Conservation (phyloP, 1,140 invertebrate species). For the Dendrolimus kikuchii region DNA sequence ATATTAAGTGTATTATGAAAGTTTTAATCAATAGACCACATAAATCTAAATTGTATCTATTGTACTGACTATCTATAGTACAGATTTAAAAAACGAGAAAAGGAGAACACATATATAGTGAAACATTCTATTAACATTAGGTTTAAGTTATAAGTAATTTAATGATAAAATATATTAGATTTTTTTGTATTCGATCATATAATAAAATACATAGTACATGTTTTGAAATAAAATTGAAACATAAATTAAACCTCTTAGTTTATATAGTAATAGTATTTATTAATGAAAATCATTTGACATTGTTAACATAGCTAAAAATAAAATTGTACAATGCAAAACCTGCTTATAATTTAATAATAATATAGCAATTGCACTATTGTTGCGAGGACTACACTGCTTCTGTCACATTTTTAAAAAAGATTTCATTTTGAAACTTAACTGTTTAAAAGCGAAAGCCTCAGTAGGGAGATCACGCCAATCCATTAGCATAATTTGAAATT, state of each 20-base stretch:
- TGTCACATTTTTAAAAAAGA: constrained; percentile 49
- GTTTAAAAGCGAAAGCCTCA: constrained; percentile 35
- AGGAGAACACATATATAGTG: constrained; percentile 15
- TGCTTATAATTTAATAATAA: constrained; percentile 66
- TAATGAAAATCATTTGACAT: constrained; percentile 65
- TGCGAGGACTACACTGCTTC: constrained; percentile 67
- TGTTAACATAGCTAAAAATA: constrained; percentile 68
- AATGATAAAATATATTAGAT: too few relatives aligned
- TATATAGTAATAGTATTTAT: constrained; percentile 63
- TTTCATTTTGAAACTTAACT: constrained; percentile 46
- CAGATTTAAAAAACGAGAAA: constrained; percentile 19
- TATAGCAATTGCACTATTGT: constrained; percentile 70
- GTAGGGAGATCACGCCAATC: constrained; percentile 50
- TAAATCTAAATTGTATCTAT: constrained; percentile 44
- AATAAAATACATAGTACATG: neutral
- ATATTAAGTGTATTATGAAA: constrained; percentile 39
- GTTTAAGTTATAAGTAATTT: neutral
- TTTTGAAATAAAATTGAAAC: constrained; percentile 37
- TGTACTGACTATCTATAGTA: constrained; percentile 38
- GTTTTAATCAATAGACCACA: constrained; percentile 25
- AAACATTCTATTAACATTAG: constrained; percentile 15
- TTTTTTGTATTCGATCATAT: constrained; percentile 19
- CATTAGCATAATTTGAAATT: constrained; percentile 43
- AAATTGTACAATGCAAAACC: constrained; percentile 68
- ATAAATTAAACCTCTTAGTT: constrained; percentile 61